phyloP scores from a whole-genome alignment of 1,140 invertebrate genomes.

The Acromyrmex echinatior region DNA sequence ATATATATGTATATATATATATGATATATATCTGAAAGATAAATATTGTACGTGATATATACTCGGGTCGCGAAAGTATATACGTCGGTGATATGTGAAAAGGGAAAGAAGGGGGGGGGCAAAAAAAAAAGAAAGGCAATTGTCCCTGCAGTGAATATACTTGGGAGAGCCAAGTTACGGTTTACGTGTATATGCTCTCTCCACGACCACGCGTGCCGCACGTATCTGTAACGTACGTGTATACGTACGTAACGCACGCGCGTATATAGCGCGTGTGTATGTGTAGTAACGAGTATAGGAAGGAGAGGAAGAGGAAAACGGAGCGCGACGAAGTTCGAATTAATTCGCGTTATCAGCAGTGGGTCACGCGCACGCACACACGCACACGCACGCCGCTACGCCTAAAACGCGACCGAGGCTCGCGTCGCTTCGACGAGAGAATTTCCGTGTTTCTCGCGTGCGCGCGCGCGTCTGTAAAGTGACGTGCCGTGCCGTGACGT shows the following conservation, averaged over 20 bases:
- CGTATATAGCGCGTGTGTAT: slow-evolving; percentile 7
- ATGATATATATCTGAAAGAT: not conserved
- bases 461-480: not conserved
- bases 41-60: not conserved
- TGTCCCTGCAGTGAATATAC: slow-evolving; percentile 13
- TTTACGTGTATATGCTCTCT: slow-evolving; percentile 6
- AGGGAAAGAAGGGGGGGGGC: not conserved
- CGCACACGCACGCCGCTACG: slow-evolving; percentile 26
- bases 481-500: not conserved
- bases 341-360: slow-evolving; percentile 56
- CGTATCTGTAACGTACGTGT: slow-evolving; percentile 1
- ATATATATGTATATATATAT: not conserved
- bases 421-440: slow-evolving; percentile 4
- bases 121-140: not conserved
- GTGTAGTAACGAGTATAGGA: not conserved
- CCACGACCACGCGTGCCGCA: not conserved
- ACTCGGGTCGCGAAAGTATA: not conserved
- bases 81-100: slow-evolving; percentile 41
- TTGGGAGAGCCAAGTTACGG: not conserved
- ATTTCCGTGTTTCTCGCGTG: not conserved
- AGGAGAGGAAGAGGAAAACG: slow-evolving; percentile 1
- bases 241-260: not conserved
- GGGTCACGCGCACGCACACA: slow-evolving; percentile 35
- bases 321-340: slow-evolving; percentile 9
- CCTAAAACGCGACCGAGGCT: not conserved